These are phyloP conservation scores for Pseudobourletiella spinata DNA, from an alignment of 1,140 invertebrate species.

Conservation along the genomic window DNA sequence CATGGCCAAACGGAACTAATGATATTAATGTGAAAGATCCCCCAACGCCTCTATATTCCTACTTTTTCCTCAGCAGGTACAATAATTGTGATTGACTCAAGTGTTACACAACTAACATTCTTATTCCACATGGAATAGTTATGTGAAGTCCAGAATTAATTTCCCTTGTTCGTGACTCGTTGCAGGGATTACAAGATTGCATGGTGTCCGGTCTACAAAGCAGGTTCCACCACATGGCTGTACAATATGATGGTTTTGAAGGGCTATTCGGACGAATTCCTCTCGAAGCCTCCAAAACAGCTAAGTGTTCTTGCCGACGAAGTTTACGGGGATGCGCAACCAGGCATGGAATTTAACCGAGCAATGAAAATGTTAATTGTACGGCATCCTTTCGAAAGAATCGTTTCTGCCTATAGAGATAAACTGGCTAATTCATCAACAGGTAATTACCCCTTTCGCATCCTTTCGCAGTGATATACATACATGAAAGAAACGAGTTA, in stretches of 20 bases:
- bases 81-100: conserved; percentile 16
- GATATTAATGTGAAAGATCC: conserved; percentile 43
- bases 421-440: conserved; percentile 50
- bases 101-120: neutral
- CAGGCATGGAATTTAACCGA: conserved; percentile 38
- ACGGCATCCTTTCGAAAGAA: conserved; percentile 54
- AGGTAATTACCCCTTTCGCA: conserved; percentile 32
- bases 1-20: conserved; percentile 30
- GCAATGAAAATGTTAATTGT: conserved; percentile 49
- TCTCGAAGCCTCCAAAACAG: conserved; percentile 42
- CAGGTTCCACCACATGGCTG: conserved; percentile 48
- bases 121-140: neutral
- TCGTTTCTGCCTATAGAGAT: conserved; percentile 55
- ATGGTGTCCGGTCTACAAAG: conserved; percentile 52
- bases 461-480: neutral
- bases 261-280: conserved; percentile 40
- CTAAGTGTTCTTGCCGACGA: conserved; percentile 42
- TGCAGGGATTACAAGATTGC: conserved; percentile 38
- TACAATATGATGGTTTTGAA: conserved; percentile 48
- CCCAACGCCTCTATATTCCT: conserved; percentile 45
- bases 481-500: neutral
- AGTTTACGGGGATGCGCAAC: conserved; percentile 42
- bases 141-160: neutral
- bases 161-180: neutral
- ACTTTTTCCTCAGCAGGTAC: conserved; percentile 47